phyloP scores from a whole-genome alignment of 2,888 invertebrate species.

The Napeogenes sylphis region DNA sequence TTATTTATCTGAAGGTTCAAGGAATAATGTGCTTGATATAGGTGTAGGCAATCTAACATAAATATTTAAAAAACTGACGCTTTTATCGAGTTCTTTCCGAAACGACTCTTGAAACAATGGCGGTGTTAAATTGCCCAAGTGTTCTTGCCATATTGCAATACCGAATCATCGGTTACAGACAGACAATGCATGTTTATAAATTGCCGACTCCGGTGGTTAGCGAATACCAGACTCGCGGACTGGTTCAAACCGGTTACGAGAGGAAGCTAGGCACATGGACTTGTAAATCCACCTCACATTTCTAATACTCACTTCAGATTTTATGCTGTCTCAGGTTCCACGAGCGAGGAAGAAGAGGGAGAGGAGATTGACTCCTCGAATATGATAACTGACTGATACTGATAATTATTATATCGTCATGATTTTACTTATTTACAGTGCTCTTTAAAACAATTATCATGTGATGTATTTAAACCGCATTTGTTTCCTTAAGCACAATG shows the following conservation, averaged over 20 bases:
- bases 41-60: too few species aligned
- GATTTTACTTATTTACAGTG: too few species aligned
- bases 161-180: neutral
- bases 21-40: too few species aligned
- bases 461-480: too few species aligned
- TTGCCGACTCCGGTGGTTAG: neutral
- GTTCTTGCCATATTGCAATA: neutral
- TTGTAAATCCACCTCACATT: neutral
- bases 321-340: neutral
- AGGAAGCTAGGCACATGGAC: neutral
- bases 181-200: conserved; percentile 3
- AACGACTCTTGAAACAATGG: conserved; percentile 1
- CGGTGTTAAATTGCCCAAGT: neutral
- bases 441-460: too few species aligned
- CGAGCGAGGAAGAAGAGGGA: too few species aligned
- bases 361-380: too few species aligned
- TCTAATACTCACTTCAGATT: neutral
- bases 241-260: neutral
- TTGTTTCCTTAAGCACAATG: too few species aligned
- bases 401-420: too few species aligned
- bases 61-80: neutral
- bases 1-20: too few species aligned
- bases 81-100: neutral
- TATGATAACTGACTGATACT: too few species aligned
- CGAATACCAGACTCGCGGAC: conserved; percentile 1